A percentile compares a stretch with the other conserved stretches of the same genome.
Conservation (phyloP, 1,140 invertebrate species). For the Ceratina calcarata region DNA sequence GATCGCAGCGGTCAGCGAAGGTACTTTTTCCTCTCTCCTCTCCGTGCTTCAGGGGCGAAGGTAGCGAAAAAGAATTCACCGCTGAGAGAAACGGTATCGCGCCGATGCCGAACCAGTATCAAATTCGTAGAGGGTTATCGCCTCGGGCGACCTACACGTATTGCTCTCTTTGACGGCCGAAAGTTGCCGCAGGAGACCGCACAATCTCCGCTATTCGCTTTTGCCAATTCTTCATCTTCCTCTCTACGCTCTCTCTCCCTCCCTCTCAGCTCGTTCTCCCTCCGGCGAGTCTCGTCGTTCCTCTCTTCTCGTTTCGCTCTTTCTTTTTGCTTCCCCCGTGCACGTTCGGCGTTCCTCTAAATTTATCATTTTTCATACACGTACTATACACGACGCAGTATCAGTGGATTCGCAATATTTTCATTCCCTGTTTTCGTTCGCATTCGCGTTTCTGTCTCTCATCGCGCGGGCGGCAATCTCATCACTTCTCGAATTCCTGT, state of each 20-base stretch:
- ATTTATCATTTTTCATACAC: neutral
- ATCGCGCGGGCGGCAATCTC: neutral
- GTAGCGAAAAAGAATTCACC: neutral
- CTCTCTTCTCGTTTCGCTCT: no score
- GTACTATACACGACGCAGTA: neutral
- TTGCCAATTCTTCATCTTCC: slow-evolving; percentile 36
- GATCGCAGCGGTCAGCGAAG: no score
- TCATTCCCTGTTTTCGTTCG: neutral
- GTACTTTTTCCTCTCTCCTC: no score
- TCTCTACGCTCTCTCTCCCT: neutral
- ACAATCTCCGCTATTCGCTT: slow-evolving; percentile 59
- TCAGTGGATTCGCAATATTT: no score
- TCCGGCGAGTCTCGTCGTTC: neutral
- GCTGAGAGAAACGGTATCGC: neutral
- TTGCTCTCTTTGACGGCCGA: slow-evolving; percentile 32
- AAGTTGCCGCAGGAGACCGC: slow-evolving; percentile 35
- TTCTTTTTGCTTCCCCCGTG: neutral
- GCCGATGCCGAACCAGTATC: slow-evolving; percentile 29
- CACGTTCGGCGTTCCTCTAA: neutral
- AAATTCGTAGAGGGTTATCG: slow-evolving; percentile 61
- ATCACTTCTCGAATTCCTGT: slow-evolving; percentile 35
- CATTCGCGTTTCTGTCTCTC: neutral
- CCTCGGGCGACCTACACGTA: slow-evolving; percentile 50
- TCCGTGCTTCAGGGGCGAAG: neutral
- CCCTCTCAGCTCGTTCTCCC: neutral